phyloP scores from a whole-genome alignment of 2,797 vertebrate genomes.

The Pitangus sulphuratus region DNA sequence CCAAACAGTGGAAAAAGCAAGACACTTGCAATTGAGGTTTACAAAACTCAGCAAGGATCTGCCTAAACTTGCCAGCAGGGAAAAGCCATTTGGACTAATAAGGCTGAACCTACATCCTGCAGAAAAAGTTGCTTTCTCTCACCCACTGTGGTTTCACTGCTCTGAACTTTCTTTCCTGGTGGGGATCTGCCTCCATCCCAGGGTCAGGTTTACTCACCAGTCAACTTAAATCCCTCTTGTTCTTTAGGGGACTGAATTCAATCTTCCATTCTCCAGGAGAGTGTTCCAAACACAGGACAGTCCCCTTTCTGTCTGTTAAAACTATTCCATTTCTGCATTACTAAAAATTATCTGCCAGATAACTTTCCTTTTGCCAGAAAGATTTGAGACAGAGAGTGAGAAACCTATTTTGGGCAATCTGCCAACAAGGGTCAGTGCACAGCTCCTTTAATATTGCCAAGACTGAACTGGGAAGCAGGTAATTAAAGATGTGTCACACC shows the following conservation, averaged over 20 bases:
- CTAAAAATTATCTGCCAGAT: not conserved
- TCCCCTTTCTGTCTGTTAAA: not conserved
- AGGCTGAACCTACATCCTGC: not conserved
- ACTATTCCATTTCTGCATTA: not conserved
- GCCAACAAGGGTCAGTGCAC: not conserved
- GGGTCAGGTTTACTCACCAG: not conserved
- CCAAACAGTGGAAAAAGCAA: not conserved
- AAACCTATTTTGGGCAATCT: not conserved
- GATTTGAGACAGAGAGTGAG: not conserved
- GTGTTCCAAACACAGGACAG: not conserved
- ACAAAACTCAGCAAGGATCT: not conserved
- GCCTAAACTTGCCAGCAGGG: not conserved
- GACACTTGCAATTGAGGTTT: not conserved
- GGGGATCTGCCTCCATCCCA: not conserved
- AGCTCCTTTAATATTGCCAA: not conserved
- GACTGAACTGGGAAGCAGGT: not conserved
- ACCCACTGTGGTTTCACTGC: not conserved
- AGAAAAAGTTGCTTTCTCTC: not conserved
- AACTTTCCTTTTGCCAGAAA: not conserved
- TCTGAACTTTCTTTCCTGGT: not conserved
- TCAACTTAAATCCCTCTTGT: not conserved
- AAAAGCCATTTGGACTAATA: not conserved
- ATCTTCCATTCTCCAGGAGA: not conserved
- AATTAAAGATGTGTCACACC: not conserved
- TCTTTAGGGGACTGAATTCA: not conserved